These are phyloP conservation scores for Panurus biarmicus DNA, from an alignment of 2,113 vertebrate species.

Conservation along the genomic window DNA sequence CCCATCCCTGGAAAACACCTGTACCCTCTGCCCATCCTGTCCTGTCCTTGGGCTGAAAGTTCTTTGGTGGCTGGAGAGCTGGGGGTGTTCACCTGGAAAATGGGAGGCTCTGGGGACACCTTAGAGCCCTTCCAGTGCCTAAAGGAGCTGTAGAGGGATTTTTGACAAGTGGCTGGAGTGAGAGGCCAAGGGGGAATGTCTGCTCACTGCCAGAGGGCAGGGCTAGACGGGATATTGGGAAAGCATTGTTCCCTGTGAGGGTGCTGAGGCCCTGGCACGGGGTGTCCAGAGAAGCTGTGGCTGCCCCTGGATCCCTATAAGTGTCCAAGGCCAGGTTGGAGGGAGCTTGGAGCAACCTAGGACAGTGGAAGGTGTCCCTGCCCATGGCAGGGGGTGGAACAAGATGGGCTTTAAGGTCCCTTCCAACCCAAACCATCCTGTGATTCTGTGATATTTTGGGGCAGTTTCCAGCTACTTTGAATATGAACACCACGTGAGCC, in stretches of 20 bases:
- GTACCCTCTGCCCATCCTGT: not conserved
- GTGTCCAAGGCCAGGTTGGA: fast-evolving
- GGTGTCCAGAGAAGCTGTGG: not conserved
- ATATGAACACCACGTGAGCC: not conserved
- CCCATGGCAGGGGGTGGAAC: fast-evolving
- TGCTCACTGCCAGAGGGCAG: not conserved
- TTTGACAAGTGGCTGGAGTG: not conserved
- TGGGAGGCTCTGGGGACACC: not conserved
- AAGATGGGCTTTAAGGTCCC: not conserved
- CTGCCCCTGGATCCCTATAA: not conserved
- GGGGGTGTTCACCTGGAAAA: not conserved
- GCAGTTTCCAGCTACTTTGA: not conserved
- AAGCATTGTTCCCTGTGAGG: fast-evolving
- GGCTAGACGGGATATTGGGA: not conserved
- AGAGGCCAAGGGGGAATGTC: not conserved
- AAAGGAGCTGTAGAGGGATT: not conserved
- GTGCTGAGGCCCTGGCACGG: not conserved
- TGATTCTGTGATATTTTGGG: not conserved
- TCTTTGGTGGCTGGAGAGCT: not conserved
- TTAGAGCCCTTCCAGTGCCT: not conserved
- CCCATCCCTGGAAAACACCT: not conserved
- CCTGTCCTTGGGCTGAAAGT: not conserved
- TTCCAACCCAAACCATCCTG: not conserved
- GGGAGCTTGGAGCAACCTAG: fast-evolving
- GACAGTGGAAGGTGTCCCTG: not conserved